Conservation (phyloP, 1,140 invertebrate species). For the Pachyrhynchus sulphureomaculatus region DNA sequence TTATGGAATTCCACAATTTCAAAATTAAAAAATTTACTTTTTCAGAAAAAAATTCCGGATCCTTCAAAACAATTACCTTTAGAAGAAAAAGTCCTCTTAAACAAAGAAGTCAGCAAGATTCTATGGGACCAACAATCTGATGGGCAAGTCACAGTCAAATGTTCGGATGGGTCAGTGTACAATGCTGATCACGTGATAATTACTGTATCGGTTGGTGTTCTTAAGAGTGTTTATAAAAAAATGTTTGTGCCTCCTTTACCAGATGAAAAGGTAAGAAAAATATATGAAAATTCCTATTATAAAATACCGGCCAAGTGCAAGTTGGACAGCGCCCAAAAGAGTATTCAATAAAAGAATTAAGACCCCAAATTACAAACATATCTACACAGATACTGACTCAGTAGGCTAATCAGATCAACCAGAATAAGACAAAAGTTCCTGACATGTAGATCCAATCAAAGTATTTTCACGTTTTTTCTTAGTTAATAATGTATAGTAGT, state of each 20-base stretch:
- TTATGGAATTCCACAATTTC: too few relatives aligned
- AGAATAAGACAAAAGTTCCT: too few relatives aligned
- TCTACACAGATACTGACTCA: too few relatives aligned
- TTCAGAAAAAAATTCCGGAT: conserved; percentile 53
- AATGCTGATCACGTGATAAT: conserved; percentile 66
- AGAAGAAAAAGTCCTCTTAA: conserved; percentile 37
- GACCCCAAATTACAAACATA: too few relatives aligned
- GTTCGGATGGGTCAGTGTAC: conserved; percentile 58
- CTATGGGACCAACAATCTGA: conserved; percentile 46
- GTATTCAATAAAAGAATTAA: too few relatives aligned
- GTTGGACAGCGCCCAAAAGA: too few relatives aligned
- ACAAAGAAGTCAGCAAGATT: conserved; percentile 37
- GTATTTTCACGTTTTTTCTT: too few relatives aligned
- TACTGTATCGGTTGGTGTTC: conserved; percentile 66
- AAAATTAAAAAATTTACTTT: not conserved
- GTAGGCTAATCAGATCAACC: too few relatives aligned
- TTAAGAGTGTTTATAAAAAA: conserved; percentile 61
- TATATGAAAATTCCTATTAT: too few relatives aligned
- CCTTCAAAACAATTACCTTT: conserved; percentile 58
- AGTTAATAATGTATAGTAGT: too few relatives aligned
- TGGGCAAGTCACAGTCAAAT: conserved; percentile 23
- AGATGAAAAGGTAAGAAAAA: not conserved
- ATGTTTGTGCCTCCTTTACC: conserved; percentile 65
- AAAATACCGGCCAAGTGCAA: too few relatives aligned
- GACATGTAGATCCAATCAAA: too few relatives aligned